Evolutionary conservation across 2,888 invertebrate genomes (phyloP).

Genomic region (Agapostemon virescens): DNA sequence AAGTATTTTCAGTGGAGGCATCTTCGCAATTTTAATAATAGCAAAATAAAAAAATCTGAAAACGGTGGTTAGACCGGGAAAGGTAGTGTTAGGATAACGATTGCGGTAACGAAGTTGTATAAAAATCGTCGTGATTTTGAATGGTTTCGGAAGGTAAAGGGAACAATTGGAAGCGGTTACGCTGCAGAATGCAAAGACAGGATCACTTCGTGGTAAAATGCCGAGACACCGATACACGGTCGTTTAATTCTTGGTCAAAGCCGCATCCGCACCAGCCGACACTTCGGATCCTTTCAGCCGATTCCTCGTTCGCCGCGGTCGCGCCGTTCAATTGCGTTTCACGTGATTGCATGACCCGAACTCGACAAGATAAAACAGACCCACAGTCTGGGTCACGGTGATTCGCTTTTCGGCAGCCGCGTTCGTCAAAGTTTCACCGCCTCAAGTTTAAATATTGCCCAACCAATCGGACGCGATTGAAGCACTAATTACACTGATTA

Average conservation of each 20-base stretch:
- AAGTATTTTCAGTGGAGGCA: too few species aligned
- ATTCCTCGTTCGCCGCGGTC: slow-evolving; percentile 14
- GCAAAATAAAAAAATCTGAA: too few species aligned
- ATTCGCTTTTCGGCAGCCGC: slow-evolving; percentile 26
- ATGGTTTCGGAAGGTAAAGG: not conserved
- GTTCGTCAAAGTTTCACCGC: slow-evolving; percentile 39
- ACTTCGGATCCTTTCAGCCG: slow-evolving; percentile 37
- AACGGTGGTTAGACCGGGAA: too few species aligned
- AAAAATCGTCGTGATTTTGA: not conserved
- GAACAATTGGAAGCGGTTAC: not conserved
- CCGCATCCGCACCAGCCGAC: slow-evolving; percentile 9
- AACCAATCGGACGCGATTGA: slow-evolving; percentile 31
- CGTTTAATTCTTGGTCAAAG: slow-evolving; percentile 39
- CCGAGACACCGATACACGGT: slow-evolving; percentile 19
- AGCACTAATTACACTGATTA: not conserved
- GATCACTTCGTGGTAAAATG: slow-evolving; percentile 10
- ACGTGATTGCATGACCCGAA: slow-evolving; percentile 15
- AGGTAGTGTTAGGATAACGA: too few species aligned
- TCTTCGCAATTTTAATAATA: too few species aligned
- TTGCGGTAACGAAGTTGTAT: not conserved
- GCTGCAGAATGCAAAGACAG: not conserved
- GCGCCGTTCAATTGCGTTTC: slow-evolving; percentile 30
- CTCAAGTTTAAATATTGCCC: slow-evolving; percentile 36
- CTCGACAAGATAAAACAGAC: slow-evolving; percentile 33
- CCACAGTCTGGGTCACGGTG: not conserved